Evolutionary conservation across 1,140 invertebrate genomes (phyloP), one percentile per base, ranked within the genome.

Genomic region (Megalonaias nervosa): DNA sequence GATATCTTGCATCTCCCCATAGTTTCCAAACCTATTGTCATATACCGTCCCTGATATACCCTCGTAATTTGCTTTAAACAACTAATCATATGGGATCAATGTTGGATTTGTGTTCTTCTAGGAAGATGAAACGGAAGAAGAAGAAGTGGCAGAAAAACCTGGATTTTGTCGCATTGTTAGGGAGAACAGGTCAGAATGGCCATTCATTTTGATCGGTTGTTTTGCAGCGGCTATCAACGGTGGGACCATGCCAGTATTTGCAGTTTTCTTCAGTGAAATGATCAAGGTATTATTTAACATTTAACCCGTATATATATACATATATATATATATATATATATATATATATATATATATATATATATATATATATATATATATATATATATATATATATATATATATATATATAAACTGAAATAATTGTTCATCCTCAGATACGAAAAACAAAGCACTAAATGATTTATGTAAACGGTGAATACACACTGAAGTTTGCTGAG

Each of bases 181-280:
- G 75, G 83, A 95, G 64, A 97, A 96, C 87, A 91, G 91, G 60
- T 93, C 94, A 1, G 97, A 97, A 90, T 96, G 95, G 94, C 93
- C 91, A 14, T 93, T 93, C 71, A 95, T 97, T 84, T 58, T 95
- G 2, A 86, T 94, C 55, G 97, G 96, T 2, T 93, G 94, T 71
- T 78, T 97, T 1, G 94, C 94, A 1, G 94, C 96, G 11, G 89
- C 94, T 0, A 90, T 94, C 62, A 94, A 95, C 70, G 97, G 97
- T 12, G 93, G 93, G 0, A 94, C 94, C 1, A 94, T 96, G 83
- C 96, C 96, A 1, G 92, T 94, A 11, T 97, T 96, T 90, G 95
- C 96, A 0, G 91, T 98, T 3, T 90, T 97, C 13, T 97, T 98
- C 76, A 96, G 96, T 71, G 94, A 97, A 88, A 95, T 97, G 81